Evolutionary conservation across 1,140 invertebrate genomes (phyloP), one percentile per base, ranked within the genome.

Genomic region (Halictus rubicundus): DNA sequence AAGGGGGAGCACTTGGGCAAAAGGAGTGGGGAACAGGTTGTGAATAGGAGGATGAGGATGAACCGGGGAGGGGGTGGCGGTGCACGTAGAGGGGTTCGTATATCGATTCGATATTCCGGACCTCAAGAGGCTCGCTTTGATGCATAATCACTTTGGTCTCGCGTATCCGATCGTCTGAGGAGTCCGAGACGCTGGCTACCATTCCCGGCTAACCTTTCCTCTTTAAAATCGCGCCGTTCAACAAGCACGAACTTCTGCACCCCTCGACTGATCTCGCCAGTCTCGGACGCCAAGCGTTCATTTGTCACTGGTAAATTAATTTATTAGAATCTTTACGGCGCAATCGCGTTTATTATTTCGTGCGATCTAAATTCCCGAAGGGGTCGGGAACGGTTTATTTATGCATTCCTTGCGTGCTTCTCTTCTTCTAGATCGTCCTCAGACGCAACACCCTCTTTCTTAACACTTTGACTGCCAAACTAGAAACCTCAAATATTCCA

Each of bases 21-120:
- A 52, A 52, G 49, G 49, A 52, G 49, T 12, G 42, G 42, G 42
- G 42, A 46, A 46, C 42, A 14, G 39, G 42, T 14, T 46, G 42
- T 10, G 10, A 9, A 14, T 10, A 12, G 42, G 42, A 21, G 5
- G 49, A 21, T 16, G 49, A 21, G 12, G 49, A 12, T 49, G 49
- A 12, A 19, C 14, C 14, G 49, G 14, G 49, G 46, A 1, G 46
- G 46, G 4, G 49, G 49, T 49, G 49, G 63, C 49, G 49, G 52
- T n/a, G 19, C 6, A 7, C 8, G 63, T 68, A 4, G 61, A 25
- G 16, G 37, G 6, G 32, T 78, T 68, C 68, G 68, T 81, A 72
- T 84, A 86, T 86, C 84, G 84, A 84, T 84, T 84, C 78, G 81
- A 84, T 84, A 74, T 81, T 54, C 63, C 60, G 73, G 63, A 69